Evolutionary conservation across 2,888 invertebrate species (phyloP).

Genomic region (Masnerella sp.): DNA sequence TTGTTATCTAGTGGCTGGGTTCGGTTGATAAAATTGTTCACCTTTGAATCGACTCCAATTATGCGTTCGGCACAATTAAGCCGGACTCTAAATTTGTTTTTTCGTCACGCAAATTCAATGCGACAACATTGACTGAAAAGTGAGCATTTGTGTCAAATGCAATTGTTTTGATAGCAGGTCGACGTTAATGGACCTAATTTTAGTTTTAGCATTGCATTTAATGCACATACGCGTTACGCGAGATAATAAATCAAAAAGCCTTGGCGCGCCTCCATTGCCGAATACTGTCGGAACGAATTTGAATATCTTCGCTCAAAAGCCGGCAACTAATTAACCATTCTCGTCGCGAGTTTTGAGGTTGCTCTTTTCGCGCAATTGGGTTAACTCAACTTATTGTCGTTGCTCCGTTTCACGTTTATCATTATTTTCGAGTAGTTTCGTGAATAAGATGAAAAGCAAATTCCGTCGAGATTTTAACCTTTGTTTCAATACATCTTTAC

Average conservation of each 20-base stretch:
- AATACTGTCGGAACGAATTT: conserved; percentile 35
- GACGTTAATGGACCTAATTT: conserved; percentile 52
- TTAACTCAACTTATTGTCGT: conserved; percentile 49
- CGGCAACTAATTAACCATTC: conserved; percentile 46
- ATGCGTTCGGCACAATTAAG: conserved; percentile 3
- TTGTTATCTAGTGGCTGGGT: too few species aligned
- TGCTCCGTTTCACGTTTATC: background rate
- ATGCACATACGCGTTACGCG: conserved; percentile 11
- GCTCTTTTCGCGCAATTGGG: conserved; percentile 52
- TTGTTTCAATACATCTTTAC: too few species aligned
- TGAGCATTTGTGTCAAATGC: conserved; percentile 32
- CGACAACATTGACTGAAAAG: conserved; percentile 47
- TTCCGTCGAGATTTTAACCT: too few species aligned
- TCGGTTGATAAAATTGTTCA: too few species aligned
- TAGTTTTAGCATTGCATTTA: conserved; percentile 55
- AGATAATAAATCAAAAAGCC: conserved; percentile 36
- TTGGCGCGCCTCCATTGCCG: conserved; percentile 44
- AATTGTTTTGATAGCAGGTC: conserved; percentile 45
- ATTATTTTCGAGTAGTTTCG: background rate
- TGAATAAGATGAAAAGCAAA: background rate
- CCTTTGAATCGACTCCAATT: conserved; percentile 4
- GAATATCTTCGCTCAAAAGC: conserved; percentile 38
- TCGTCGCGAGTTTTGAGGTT: conserved; percentile 37
- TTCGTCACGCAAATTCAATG: conserved; percentile 33
- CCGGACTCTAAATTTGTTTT: conserved; percentile 25